phyloP scores from a whole-genome alignment of 2,888 invertebrate species.

The Heliconius aoede region DNA sequence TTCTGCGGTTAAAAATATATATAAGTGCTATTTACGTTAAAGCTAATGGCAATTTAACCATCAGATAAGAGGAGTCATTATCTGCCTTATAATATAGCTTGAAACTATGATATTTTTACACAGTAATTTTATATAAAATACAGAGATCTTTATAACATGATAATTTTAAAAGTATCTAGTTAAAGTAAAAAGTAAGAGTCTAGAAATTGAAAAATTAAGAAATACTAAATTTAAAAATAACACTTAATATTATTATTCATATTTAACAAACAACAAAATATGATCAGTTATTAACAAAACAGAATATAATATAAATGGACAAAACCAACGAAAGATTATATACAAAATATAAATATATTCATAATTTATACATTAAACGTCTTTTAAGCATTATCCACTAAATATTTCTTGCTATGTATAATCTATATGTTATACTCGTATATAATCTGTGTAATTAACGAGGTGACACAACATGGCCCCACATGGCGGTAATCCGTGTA shows the following conservation, averaged over 20 bases:
- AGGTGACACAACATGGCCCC: conserved; percentile 28
- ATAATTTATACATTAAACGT: neutral
- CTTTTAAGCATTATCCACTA: neutral
- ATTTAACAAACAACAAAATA: too few relatives aligned
- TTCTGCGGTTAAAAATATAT: conserved; percentile 12
- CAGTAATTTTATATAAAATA: conserved; percentile 9
- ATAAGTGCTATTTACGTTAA: conserved; percentile 19
- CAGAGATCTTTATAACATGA: neutral
- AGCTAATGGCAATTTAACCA: conserved; percentile 28
- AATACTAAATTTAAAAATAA: neutral
- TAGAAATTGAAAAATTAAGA: neutral
- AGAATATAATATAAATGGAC: too few relatives aligned
- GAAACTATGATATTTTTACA: conserved; percentile 9
- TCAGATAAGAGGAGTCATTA: conserved; percentile 35
- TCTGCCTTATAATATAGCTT: conserved; percentile 20
- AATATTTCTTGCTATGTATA: too few relatives aligned
- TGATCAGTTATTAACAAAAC: too few relatives aligned
- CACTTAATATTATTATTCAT: too few relatives aligned
- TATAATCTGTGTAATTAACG: conserved; percentile 29
- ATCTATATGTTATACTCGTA: neutral
- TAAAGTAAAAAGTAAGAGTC: too few relatives aligned
- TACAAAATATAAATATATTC: too few relatives aligned
- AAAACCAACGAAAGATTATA: too few relatives aligned
- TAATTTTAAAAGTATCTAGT: neutral
- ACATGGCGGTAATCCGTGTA: conserved; percentile 35